Conservation (phyloP, 2,888 invertebrate genomes). For the Pegoplata infirma region DNA sequence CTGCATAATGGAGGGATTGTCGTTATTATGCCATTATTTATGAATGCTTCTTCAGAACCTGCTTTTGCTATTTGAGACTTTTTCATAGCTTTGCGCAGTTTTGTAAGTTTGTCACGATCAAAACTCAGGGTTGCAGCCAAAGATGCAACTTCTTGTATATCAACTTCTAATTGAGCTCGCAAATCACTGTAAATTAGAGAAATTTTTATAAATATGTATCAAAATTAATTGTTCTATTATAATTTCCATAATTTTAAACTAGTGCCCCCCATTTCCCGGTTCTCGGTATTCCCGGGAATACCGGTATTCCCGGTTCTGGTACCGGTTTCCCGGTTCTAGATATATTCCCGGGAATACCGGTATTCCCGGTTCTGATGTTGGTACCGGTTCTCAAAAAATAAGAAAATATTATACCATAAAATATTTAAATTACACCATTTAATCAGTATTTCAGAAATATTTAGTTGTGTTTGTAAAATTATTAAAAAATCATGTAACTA, state of each 20-base stretch:
- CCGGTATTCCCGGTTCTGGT: no score
- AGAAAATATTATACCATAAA: no score
- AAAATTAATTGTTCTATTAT: not conserved
- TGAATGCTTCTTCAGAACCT: conserved; percentile 14
- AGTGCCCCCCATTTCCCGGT: no score
- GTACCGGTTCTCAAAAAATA: no score
- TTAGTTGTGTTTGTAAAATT: no score
- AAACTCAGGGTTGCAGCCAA: conserved; percentile 74
- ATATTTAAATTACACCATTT: no score
- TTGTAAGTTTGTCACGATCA: conserved; percentile 74
- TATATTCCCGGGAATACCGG: no score
- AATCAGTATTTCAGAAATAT: no score
- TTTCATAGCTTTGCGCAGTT: conserved; percentile 70
- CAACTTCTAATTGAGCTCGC: conserved; percentile 90
- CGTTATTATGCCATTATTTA: conserved; percentile 55
- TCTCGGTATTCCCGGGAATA: no score
- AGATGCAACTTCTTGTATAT: conserved; percentile 77
- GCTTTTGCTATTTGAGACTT: conserved; percentile 84
- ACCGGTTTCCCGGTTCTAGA: no score
- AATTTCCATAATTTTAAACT: not conserved
- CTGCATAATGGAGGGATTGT: conserved; percentile 57
- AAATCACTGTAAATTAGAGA: conserved; percentile 85
- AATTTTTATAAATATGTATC: not conserved
- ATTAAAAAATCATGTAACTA: no score
- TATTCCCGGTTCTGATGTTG: no score